Conservation (phyloP, 2,113 vertebrate species). For the Terrapene triunguis region DNA sequence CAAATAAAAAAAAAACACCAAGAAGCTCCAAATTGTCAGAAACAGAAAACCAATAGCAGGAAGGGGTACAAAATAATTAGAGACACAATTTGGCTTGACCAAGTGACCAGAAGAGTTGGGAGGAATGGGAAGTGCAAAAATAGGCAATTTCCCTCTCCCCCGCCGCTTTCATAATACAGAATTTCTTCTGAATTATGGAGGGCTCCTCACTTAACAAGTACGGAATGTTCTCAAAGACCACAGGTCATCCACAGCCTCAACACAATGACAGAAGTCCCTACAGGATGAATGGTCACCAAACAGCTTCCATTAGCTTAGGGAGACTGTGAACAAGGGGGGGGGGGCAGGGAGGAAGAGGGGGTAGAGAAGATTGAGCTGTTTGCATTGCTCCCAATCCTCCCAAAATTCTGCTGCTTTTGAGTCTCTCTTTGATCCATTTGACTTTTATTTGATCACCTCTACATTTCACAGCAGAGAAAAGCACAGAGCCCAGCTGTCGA, state of each 20-base stretch:
- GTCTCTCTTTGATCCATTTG: neutral
- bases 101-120: neutral
- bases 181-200: neutral
- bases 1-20: neutral
- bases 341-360: neutral
- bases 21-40: neutral
- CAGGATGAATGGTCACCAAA: neutral
- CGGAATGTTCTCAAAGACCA: neutral
- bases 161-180: neutral
- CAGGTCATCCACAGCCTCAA: neutral
- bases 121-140: neutral
- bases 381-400: neutral
- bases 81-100: neutral
- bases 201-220: neutral
- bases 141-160: too few relatives aligned
- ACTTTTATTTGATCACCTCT: neutral
- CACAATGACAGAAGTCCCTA: neutral
- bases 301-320: neutral
- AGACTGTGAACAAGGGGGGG: fast-evolving
- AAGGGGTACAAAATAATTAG: fast-evolving
- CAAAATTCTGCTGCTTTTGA: neutral
- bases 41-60: neutral
- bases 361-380: neutral
- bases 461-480: neutral
- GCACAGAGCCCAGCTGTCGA: neutral